These are phyloP conservation scores for Callinectes sapidus DNA, from an alignment of 2,888 invertebrate species.

Conservation along the genomic window DNA sequence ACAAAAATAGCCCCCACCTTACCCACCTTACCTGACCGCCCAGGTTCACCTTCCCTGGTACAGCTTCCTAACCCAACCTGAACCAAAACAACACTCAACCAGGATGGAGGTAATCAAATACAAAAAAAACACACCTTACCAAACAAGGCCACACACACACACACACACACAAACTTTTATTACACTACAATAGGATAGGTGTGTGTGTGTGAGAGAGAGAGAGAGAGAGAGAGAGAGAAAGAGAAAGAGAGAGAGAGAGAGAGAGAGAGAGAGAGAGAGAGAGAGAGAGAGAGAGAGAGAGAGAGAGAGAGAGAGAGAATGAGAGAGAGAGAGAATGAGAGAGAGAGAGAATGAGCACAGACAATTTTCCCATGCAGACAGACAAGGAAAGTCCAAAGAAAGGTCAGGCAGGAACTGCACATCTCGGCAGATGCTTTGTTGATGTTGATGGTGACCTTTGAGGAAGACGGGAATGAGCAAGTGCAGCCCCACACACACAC, in stretches of 20 bases:
- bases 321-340: neutral
- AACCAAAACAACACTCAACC: neutral
- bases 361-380: neutral
- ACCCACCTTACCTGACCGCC: neutral
- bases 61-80: neutral
- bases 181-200: neutral
- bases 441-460: neutral
- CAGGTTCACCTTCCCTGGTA: neutral
- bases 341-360: neutral
- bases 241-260: neutral
- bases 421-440: neutral
- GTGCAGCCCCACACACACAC: neutral
- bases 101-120: neutral
- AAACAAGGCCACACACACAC: conserved; percentile 33
- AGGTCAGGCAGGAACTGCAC: neutral
- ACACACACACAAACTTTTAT: conserved; percentile 40
- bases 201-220: conserved; percentile 15
- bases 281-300: conserved; percentile 1
- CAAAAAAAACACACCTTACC: neutral
- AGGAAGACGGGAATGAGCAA: neutral
- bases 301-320: neutral
- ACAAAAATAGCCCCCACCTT: neutral
- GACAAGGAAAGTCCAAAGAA: neutral
- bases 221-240: neutral
- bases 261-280: conserved; percentile 1